phyloP scores from a whole-genome alignment of 2,113 vertebrate species.

The Mellivora capensis region DNA sequence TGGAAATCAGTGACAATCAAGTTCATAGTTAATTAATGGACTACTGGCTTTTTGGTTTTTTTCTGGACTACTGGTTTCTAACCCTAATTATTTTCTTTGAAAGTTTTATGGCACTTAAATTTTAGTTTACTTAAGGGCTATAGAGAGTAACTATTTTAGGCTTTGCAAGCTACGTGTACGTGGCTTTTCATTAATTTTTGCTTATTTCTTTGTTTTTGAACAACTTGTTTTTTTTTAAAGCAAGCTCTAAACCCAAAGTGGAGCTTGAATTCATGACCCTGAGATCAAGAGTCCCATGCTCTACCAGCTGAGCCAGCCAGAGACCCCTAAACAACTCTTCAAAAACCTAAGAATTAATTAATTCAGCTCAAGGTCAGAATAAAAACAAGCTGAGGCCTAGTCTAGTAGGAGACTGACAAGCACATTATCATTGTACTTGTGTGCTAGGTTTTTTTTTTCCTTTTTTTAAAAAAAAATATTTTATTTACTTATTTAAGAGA shows the following conservation, averaged over 20 bases:
- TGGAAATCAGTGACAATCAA: conserved; percentile 21
- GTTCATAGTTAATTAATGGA: neutral
- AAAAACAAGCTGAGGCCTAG: neutral
- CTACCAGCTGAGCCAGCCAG: neutral
- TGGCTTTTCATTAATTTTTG: neutral
- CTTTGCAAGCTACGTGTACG: neutral
- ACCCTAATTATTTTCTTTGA: neutral
- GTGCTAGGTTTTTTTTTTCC: neutral
- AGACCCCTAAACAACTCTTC: neutral
- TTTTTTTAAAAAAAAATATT: no score
- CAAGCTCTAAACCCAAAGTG: neutral
- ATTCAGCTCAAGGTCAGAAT: neutral
- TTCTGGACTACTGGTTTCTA: no score
- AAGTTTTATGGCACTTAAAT: neutral
- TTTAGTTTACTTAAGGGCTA: neutral
- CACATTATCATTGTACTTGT: neutral
- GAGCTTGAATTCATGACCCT: neutral
- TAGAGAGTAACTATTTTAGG: neutral
- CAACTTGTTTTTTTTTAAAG: neutral
- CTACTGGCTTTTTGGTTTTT: neutral
- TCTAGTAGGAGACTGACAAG: neutral
- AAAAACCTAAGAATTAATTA: neutral
- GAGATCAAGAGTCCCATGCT: neutral
- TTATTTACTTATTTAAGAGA: no score
- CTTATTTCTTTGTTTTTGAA: neutral